phyloP scores from a whole-genome alignment of 2,888 invertebrate species.

The Ethmia dodecea region DNA sequence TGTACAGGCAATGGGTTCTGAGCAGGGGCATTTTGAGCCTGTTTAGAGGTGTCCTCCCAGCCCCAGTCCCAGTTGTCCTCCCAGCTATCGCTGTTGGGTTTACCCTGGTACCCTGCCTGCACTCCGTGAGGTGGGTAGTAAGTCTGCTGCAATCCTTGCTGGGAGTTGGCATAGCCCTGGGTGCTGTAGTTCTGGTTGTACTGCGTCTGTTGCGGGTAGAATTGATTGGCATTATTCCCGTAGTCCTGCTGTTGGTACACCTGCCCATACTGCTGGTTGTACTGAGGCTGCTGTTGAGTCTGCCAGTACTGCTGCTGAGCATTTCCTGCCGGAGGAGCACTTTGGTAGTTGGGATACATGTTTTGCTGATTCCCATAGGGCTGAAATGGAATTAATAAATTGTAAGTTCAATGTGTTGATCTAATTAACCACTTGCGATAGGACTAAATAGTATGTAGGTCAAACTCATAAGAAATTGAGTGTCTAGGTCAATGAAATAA shows the following conservation, averaged over 20 bases:
- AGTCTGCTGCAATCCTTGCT: constrained; percentile 45
- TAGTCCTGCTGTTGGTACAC: constrained; percentile 50
- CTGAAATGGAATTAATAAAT: constrained; percentile 28
- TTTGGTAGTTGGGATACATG: constrained; percentile 50
- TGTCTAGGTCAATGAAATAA: not conserved
- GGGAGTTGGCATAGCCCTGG: constrained; percentile 34
- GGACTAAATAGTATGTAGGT: too few species aligned
- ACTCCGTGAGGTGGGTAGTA: constrained; percentile 46
- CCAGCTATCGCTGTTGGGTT: constrained; percentile 48
- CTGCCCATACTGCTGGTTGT: constrained; percentile 64
- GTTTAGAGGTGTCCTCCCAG: constrained; percentile 76
- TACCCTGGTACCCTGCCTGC: constrained; percentile 36
- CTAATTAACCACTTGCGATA: too few species aligned
- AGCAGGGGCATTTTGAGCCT: constrained; percentile 38
- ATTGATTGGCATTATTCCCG: constrained; percentile 49
- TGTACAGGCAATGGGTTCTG: constrained; percentile 16
- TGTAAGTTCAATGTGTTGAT: too few species aligned
- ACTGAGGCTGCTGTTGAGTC: constrained; percentile 41
- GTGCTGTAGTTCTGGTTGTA: constrained; percentile 50
- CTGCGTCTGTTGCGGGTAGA: constrained; percentile 45
- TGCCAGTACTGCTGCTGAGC: constrained; percentile 53
- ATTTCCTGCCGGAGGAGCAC: constrained; percentile 20
- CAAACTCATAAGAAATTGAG: too few species aligned
- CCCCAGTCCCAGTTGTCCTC: constrained; percentile 79
- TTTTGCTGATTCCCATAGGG: constrained; percentile 52